Evolutionary conservation across 1,140 invertebrate species (phyloP), one percentile per base, ranked within the genome.

Genomic region (Saccostrea glomerata): DNA sequence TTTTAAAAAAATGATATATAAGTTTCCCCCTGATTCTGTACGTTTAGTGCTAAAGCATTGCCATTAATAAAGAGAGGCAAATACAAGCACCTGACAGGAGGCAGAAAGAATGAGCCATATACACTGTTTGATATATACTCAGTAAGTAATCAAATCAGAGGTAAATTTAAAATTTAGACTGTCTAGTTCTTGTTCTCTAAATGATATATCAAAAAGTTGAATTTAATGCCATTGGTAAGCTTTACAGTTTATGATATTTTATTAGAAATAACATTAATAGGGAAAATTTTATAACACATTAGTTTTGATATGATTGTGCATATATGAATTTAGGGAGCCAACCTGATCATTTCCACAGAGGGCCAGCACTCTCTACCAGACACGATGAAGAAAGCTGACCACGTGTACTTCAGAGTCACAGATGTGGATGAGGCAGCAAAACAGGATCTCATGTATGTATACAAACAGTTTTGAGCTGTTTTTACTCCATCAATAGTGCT

Each of bases 21-120:
- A 9, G 47, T 47, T 47, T 47, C 47, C 47, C 30, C 47, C 47
- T 25, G 47, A 47, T 47, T 47, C 47, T 47, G 6, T 47, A 47
- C 86, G 90, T 90, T 40, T 88, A 95, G 94, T 92, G 93, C 94
- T 2, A 95, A 94, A 88, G 94, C 94, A 17, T 91, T 94, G 66
- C 94, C 94, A 40, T 94, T 95, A 85, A 94, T 95, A 56, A 86
- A 85, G 25, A 82, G 94, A 87, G 94, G 93, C 17, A 88, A 90
- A 60, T 94, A 94, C 82, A 73, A 83, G 54, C 92, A 93, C 73
- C 47, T 90, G n/a, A 63, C 66, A 12, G 94, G 93, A n/a, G 88
- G 93, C n/a, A 89, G 90, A 63, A 89, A 88, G 56, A 92, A 91
- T 12, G 85, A 92, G 25, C 92, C 92, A 0, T 94, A 93, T 87